Evolutionary conservation across 1,140 invertebrate species (phyloP).

Genomic region (Mactra quadrangularis): DNA sequence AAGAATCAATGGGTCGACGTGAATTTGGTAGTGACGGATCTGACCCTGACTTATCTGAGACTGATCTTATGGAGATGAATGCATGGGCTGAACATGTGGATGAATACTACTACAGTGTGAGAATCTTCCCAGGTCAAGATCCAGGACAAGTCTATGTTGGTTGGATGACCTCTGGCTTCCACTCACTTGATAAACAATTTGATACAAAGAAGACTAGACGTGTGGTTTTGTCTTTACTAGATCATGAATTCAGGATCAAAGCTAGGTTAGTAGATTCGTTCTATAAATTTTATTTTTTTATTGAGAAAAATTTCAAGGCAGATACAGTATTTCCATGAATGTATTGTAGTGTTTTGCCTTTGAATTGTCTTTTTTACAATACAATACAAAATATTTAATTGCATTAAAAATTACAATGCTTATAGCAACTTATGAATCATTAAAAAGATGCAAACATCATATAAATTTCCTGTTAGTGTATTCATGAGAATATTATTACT

Average conservation of each 20-base stretch:
- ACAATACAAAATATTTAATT: too few species aligned
- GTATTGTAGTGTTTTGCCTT: too few species aligned
- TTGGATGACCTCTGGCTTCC: constrained; percentile 99
- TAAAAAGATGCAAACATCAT: too few species aligned
- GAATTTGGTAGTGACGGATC: constrained; percentile 77
- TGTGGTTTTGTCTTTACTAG: constrained; percentile 89
- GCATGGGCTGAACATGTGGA: constrained; percentile 93
- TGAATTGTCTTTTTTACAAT: too few species aligned
- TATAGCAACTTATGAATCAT: too few species aligned
- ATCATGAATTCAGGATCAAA: constrained; percentile 82
- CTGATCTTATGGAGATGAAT: constrained; percentile 79
- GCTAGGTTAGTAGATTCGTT: constrained; percentile 84
- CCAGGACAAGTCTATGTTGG: constrained; percentile 97
- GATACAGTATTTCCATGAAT: too few species aligned
- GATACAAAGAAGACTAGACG: constrained; percentile 94
- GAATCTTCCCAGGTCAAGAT: constrained; percentile 98
- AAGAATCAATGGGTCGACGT: constrained; percentile 74
- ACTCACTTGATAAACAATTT: constrained; percentile 93
- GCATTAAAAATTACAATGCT: too few species aligned
- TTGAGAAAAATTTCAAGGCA: too few species aligned
- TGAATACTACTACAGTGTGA: constrained; percentile 97
- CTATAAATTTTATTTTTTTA: too few species aligned
- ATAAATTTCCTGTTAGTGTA: too few species aligned
- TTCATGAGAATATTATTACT: too few species aligned
- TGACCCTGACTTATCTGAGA: constrained; percentile 76